A percentile compares a stretch with the other conserved stretches of the same genome.
These are phyloP conservation scores for Rhineura floridana DNA, from an alignment of 2,113 vertebrate genomes.

Conservation along the genomic window DNA sequence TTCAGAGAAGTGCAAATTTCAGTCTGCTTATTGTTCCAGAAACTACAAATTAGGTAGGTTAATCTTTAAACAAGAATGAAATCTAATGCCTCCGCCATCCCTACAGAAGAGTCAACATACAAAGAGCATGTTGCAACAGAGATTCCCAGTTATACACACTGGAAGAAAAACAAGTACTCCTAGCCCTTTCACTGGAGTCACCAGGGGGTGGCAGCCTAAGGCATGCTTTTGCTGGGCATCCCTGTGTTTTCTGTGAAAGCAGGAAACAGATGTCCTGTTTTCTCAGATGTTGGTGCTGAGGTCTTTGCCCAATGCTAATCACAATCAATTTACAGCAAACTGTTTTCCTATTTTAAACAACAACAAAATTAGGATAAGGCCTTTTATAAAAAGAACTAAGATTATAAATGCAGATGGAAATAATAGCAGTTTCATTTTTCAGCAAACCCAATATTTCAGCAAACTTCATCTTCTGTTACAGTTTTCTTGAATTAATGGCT, in stretches of 20 bases:
- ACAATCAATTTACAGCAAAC: conserved; percentile 49
- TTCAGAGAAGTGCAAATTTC: no score
- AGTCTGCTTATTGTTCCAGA: no score
- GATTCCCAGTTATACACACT: accelerated
- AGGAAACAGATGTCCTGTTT: conserved; percentile 4
- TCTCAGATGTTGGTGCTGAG: not conserved
- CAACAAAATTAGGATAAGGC: not conserved
- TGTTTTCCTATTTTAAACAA: not conserved
- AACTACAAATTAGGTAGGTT: no score
- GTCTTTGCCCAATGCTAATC: conserved; percentile 25
- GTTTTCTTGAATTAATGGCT: conserved; percentile 10
- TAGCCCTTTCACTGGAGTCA: conserved; percentile 40
- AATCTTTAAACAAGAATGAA: no score
- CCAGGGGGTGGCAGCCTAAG: conserved; percentile 81
- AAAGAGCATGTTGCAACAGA: not conserved
- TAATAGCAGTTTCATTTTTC: not conserved
- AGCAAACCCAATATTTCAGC: not conserved
- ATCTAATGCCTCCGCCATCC: no score
- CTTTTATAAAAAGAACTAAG: conserved; percentile 30
- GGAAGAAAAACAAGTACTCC: accelerated
- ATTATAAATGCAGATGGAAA: not conserved
- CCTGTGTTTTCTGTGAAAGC: not conserved
- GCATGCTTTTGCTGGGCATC: conserved; percentile 55
- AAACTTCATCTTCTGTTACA: not conserved
- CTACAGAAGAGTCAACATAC: not conserved